A percentile compares a stretch with the other conserved stretches of the same genome.
phyloP scores from a whole-genome alignment of 1,140 invertebrate genomes.

The Drosophila leontia region DNA sequence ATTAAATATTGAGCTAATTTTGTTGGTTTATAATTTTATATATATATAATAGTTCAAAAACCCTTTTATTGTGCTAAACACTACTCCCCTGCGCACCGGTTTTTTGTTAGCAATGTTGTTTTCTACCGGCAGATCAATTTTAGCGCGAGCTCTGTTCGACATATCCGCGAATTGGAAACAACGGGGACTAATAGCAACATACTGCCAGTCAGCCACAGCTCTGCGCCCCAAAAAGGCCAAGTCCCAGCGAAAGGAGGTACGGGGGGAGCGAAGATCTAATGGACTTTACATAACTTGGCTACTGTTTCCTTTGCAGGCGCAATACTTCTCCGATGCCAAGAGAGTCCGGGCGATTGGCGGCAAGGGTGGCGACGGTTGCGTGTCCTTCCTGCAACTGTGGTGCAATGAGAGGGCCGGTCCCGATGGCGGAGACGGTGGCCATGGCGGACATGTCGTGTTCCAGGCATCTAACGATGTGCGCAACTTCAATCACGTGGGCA shows the following conservation, averaged over 20 bases:
- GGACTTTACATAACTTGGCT: slow-evolving; percentile 48
- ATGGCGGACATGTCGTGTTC: slow-evolving; percentile 98
- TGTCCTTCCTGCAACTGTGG: slow-evolving; percentile 93
- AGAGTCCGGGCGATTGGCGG: slow-evolving; percentile 90
- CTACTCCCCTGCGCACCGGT: background rate
- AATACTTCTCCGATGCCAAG: slow-evolving; percentile 90
- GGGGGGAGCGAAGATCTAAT: slow-evolving; percentile 36
- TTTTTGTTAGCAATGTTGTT: slow-evolving; percentile 25
- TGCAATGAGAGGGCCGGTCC: slow-evolving; percentile 95
- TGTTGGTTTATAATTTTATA: background rate
- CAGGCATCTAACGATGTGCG: slow-evolving; percentile 89
- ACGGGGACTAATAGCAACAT: slow-evolving; percentile 25
- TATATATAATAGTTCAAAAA: background rate
- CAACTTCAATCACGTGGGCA: slow-evolving; percentile 90
- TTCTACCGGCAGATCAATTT: slow-evolving; percentile 22
- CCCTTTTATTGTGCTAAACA: background rate
- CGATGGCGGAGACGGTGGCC: slow-evolving; percentile 98
- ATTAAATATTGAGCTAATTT: background rate
- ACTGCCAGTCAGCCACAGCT: slow-evolving; percentile 60
- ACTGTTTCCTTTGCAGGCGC: slow-evolving; percentile 78
- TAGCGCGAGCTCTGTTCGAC: slow-evolving; percentile 13
- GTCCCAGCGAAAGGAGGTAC: slow-evolving; percentile 70
- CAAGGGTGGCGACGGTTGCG: slow-evolving; percentile 95
- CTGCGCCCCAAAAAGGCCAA: slow-evolving; percentile 75
- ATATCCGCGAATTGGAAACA: slow-evolving; percentile 10